phyloP scores from a whole-genome alignment of 2,797 vertebrate genomes.

The Protonibea diacanthus region DNA sequence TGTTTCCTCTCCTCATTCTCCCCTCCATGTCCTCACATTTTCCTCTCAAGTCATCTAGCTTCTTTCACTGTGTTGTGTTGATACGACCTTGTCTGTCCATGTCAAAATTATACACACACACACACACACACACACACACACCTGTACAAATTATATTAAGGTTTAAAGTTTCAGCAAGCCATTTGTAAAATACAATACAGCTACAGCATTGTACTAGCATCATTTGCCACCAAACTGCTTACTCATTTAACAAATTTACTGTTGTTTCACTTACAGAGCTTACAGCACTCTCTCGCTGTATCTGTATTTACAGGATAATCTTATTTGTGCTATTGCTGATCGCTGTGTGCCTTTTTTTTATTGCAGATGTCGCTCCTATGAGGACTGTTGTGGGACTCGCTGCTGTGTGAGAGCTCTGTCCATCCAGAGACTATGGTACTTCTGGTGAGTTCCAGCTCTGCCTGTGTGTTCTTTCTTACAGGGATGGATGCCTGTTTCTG shows the following conservation, averaged over 20 bases:
- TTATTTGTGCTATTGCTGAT: neutral
- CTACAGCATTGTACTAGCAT: neutral
- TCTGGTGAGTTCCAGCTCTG: slow-evolving; percentile 89
- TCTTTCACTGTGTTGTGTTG: too few species aligned
- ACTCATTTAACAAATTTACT: neutral
- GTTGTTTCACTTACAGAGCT: neutral
- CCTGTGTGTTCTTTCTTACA: neutral
- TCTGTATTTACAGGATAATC: neutral
- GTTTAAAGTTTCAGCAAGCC: too few species aligned
- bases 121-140: too few species aligned
- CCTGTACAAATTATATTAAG: too few species aligned
- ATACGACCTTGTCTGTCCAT: neutral
- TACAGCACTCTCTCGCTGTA: neutral
- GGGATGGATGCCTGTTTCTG: neutral
- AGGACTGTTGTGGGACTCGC: slow-evolving; percentile 97
- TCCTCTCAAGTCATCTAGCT: too few species aligned
- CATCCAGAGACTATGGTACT: slow-evolving; percentile 97
- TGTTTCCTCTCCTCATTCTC: too few species aligned
- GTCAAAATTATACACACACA: too few species aligned
- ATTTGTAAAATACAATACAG: neutral
- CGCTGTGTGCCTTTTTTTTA: neutral
- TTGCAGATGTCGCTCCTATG: slow-evolving; percentile 95
- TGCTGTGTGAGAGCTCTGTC: slow-evolving; percentile 97
- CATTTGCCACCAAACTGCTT: neutral
- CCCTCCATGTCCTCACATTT: too few species aligned